Evolutionary conservation across 2,113 vertebrate genomes (phyloP), one percentile per base, ranked within the genome.

Genomic region (Sander vitreus): DNA sequence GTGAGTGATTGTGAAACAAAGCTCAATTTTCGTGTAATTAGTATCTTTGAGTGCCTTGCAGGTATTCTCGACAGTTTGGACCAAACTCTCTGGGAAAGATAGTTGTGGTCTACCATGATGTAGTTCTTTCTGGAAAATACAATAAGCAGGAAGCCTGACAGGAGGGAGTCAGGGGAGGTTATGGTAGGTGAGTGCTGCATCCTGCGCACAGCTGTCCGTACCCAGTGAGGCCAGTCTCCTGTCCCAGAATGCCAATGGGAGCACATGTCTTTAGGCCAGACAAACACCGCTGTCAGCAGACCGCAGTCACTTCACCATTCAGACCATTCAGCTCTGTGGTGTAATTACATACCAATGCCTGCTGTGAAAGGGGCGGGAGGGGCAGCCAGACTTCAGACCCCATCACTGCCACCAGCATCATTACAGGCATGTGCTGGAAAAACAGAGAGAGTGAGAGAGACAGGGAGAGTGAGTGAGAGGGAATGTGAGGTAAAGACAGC

Each of bases 341-440:
- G 91, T 90, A 92, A 91, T 92, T 91, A 93, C 83, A 91, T 77
- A 76, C 82, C 82, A 33, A 59, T 6, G 83, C 68, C 78, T 79
- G 71, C 84, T 76, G 77, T 39, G 78, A 72, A 50, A 18, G 25
- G 55, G 75, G 43, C 0, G 51, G 30, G 50, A 12, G 58, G 57
- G 79, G 27, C 14, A 1, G 63, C 45, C 83, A 73, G 81, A 74
- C 78, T 64, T n/a, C 62, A 81, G 67, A 54, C 43, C 64, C 79
- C 63, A 72, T 83, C 80, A 81, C 76, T 90, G 84, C 81, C 86
- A 71, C 87, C 80, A 89, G 68, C 78, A 88, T 81, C 82, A 83
- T 63, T 65, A n/a, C 36, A 90, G 71, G 78, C 82, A 71, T 84
- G 60, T 58, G 68, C 69, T 84, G 83, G 81, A 80, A 90, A 89